Evolutionary conservation across 2,797 vertebrate species (phyloP).

Genomic region (Helicolenus hilgendorfi): DNA sequence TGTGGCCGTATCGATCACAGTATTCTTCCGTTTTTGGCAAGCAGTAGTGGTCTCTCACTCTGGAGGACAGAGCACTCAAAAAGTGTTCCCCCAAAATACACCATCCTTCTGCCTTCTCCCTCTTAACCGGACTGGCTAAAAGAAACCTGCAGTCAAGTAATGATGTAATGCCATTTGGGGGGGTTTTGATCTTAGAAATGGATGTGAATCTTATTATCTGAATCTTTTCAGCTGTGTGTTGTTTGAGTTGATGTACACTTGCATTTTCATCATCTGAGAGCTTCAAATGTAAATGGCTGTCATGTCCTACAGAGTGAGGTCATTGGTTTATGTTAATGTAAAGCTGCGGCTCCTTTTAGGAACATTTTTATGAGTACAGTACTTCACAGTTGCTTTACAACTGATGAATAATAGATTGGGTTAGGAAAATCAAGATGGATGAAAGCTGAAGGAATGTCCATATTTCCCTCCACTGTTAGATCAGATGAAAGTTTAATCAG

Average conservation of each 20-base stretch:
- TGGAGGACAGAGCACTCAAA: slow-evolving; percentile 69
- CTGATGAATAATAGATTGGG: slow-evolving; percentile 44
- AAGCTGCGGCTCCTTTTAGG: slow-evolving; percentile 9
- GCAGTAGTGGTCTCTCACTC: slow-evolving; percentile 40
- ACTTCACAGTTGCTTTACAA: slow-evolving; percentile 16
- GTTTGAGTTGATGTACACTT: background rate
- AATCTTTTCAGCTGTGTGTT: background rate
- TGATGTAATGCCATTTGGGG: background rate
- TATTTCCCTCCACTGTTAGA: slow-evolving; percentile 47
- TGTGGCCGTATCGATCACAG: slow-evolving; percentile 81
- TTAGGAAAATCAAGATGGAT: slow-evolving; percentile 54
- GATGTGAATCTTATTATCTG: slow-evolving; percentile 21
- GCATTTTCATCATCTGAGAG: slow-evolving; percentile 4
- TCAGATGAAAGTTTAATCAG: slow-evolving; percentile 60
- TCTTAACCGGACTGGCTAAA: slow-evolving; percentile 2
- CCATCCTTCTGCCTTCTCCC: slow-evolving; percentile 29
- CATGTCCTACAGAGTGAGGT: background rate
- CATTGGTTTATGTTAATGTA: background rate
- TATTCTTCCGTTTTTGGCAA: slow-evolving; percentile 73
- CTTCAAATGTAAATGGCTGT: background rate
- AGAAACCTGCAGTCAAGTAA: slow-evolving; percentile 11
- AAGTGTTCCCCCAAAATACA: slow-evolving; percentile 58
- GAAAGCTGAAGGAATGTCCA: slow-evolving; percentile 40
- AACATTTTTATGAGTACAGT: background rate
- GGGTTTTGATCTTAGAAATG: slow-evolving; percentile 34